Evolutionary conservation across 2,113 vertebrate species (phyloP).

Genomic region (Indicator maculatus): DNA sequence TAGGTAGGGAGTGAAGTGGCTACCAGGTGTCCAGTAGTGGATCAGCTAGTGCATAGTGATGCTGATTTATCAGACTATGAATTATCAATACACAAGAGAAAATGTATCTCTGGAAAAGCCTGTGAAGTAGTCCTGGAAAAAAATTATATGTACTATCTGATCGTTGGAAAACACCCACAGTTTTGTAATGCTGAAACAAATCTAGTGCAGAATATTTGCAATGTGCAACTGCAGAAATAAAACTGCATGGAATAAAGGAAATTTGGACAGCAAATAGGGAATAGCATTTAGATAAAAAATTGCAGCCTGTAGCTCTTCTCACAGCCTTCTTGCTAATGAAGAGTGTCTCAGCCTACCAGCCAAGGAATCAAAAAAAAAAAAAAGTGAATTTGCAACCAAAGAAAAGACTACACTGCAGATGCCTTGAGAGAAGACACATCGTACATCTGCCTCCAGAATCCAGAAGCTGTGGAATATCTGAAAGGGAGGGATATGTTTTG

Average conservation of each 20-base stretch:
- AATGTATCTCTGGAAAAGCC: not conserved
- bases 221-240: not conserved
- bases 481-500: conserved; percentile 13
- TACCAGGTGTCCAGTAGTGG: not conserved
- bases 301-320: not conserved
- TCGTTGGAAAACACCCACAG: not conserved
- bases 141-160: not conserved
- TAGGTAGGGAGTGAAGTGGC: not conserved
- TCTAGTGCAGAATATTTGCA: not conserved
- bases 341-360: not conserved
- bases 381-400: not conserved
- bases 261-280: not conserved
- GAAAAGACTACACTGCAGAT: not conserved
- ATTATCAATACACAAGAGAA: not conserved
- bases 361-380: not conserved
- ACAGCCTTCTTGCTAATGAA: not conserved
- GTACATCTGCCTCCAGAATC: conserved; percentile 44
- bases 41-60: not conserved
- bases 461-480: conserved; percentile 55
- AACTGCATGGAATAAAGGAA: not conserved
- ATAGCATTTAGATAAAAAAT: not conserved
- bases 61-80: not conserved
- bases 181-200: not conserved
- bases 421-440: not conserved
- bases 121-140: not conserved